Evolutionary conservation across 1,140 invertebrate genomes (phyloP), one percentile per base, ranked within the genome.

Genomic region (Conus betulinus): DNA sequence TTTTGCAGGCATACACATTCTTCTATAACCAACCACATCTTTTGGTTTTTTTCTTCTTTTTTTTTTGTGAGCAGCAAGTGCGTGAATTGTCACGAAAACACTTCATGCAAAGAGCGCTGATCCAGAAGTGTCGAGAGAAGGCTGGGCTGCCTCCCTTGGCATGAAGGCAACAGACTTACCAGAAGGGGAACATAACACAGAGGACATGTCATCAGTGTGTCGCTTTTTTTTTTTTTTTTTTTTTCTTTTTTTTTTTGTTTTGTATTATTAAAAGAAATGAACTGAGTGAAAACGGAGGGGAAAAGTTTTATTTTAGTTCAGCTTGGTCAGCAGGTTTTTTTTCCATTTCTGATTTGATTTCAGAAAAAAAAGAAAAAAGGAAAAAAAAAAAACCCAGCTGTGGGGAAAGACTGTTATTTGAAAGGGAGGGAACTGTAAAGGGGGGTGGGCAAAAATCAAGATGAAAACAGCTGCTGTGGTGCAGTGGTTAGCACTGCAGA

Each of bases 61-160:
- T 39, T 0, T 39, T 39, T 39, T 39, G 39, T 39, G 39, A 39
- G 39, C 39, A 39, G 95, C 98, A 99, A 96, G 98, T 99, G 2
- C 97, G 99, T 90, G 97, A 98, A 90, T 96, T 99, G 82, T 99
- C 99, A 3, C 97, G 99, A 88, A 97, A 97, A 95, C 99, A 99
- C 95, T 99, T 99, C 93, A 98, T 99, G 96, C 96, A 99, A 53
- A 96, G 99, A 91, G 98, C 99, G 74, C 96, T 99, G 76, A 99
- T 99, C 97, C 97, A 98, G 93, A 98, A 99, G 95, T 99, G 99
- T 95, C 97, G 99, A 92, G 97, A 99, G 95, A 99, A 99, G 95
- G 99, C 99, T 89, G 98, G 98, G 79, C 96, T 99, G 81, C 96
- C 96, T 87, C 91, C 92, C 25, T 85, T 94, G 84, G 90, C 91